Percentiles rank a stretch among this genome's conserved stretches.
Conservation (phyloP, 2,888 invertebrate genomes). For the Cynaeus angustus region DNA sequence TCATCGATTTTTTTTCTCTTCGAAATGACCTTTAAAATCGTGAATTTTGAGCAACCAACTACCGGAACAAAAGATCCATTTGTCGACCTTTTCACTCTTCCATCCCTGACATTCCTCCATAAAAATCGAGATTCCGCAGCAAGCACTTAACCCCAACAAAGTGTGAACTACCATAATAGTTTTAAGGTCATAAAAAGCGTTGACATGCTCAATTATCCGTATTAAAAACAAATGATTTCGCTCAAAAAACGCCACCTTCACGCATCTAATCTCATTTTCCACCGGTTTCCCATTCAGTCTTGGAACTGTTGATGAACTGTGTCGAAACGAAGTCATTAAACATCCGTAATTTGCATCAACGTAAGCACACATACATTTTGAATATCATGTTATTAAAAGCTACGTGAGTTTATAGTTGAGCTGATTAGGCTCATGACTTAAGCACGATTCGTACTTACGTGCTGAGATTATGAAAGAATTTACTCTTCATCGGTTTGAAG, state of each 20-base stretch:
- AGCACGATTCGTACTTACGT: constrained; percentile 41
- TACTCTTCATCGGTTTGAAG: constrained; percentile 23
- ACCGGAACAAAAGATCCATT: constrained; percentile 11
- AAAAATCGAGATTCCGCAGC: too few species aligned
- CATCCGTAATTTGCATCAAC: constrained; percentile 19
- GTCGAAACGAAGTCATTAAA: constrained; percentile 21
- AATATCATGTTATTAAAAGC: constrained; percentile 36
- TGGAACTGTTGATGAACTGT: constrained; percentile 12
- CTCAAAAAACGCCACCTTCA: constrained; percentile 20
- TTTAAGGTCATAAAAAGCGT: constrained; percentile 21
- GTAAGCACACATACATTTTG: constrained; percentile 12
- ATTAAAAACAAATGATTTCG: not conserved
- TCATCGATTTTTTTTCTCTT: too few species aligned
- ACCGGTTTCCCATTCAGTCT: not conserved
- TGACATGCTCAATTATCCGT: constrained; percentile 18
- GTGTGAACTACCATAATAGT: not conserved
- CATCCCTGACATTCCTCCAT: constrained; percentile 1
- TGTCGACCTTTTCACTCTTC: constrained; percentile 3
- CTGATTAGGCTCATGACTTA: constrained; percentile 43
- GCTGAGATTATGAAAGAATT: constrained; percentile 39
- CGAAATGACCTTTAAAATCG: not conserved
- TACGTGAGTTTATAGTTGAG: constrained; percentile 37
- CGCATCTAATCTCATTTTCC: constrained; percentile 5
- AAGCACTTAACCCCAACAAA: not conserved
- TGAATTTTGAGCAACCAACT: not conserved